Percentiles rank a stretch among this genome's conserved stretches.
These are phyloP conservation scores for Gymnocypris eckloni DNA, from an alignment of 2,797 vertebrate genomes.

Conservation along the genomic window DNA sequence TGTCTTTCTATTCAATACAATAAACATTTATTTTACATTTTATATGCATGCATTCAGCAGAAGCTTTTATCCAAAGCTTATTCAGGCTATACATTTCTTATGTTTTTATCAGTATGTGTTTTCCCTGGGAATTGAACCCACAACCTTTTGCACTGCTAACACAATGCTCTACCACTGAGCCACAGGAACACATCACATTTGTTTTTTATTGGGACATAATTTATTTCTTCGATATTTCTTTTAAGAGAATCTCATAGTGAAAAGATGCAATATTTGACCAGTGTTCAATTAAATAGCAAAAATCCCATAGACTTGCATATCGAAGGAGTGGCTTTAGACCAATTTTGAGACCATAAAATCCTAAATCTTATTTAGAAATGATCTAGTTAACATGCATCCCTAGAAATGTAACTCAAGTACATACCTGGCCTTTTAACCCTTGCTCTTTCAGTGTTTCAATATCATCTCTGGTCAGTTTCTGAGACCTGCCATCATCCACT, in stretches of 20 bases:
- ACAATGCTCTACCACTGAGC: no score
- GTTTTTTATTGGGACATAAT: no score
- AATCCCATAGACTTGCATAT: background rate
- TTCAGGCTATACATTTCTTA: no score
- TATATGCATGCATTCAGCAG: no score
- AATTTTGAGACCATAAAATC: background rate
- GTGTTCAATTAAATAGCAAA: background rate
- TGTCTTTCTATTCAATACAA: no score
- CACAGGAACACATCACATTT: no score
- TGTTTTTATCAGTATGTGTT: no score
- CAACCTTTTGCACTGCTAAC: no score
- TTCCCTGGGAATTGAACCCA: no score
- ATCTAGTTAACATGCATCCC: background rate
- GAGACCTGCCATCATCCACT: slow-evolving; percentile 95
- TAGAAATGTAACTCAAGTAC: background rate
- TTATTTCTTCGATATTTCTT: no score
- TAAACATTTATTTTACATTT: no score
- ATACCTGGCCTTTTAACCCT: slow-evolving; percentile 95
- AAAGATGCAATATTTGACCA: background rate
- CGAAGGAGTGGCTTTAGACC: background rate
- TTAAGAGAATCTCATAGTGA: background rate
- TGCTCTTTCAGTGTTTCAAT: slow-evolving; percentile 97
- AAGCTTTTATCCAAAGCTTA: no score
- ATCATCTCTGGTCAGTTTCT: slow-evolving; percentile 96
- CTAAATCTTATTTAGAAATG: background rate